Conservation (phyloP, 2,888 invertebrate genomes). For the Sycophila texana region DNA sequence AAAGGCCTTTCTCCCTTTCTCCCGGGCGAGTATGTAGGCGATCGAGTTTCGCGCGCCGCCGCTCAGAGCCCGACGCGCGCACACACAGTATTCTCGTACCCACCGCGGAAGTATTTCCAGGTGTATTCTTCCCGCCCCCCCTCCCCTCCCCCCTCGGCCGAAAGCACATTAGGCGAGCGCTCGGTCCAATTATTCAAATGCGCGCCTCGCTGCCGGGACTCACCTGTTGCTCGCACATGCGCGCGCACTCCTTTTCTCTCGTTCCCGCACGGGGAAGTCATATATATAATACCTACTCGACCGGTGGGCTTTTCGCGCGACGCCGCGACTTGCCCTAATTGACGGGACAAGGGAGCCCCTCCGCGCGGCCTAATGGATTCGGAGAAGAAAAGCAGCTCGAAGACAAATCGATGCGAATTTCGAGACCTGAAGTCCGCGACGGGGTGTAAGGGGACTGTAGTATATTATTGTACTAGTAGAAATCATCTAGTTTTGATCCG, state of each 20-base stretch:
- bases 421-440: slow-evolving; percentile 16
- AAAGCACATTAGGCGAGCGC: background rate
- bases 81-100: background rate
- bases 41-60: slow-evolving; percentile 43
- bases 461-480: no score
- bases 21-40: slow-evolving; percentile 31
- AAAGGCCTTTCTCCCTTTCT: slow-evolving; percentile 54
- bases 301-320: background rate
- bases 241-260: slow-evolving; percentile 46
- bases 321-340: background rate
- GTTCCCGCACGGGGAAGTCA: background rate
- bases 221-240: slow-evolving; percentile 46
- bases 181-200: slow-evolving; percentile 70
- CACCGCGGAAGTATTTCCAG: no score
- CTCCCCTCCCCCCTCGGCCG: no score
- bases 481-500: no score
- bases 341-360: no score
- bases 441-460: no score
- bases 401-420: background rate
- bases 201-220: slow-evolving; percentile 42
- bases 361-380: background rate
- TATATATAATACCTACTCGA: background rate
- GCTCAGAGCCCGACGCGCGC: slow-evolving; percentile 43
- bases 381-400: background rate
- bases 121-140: no score